Base-by-base conservation (phyloP, 2,113 vertebrate species). In the Toxotes jaculatrix region DNA sequence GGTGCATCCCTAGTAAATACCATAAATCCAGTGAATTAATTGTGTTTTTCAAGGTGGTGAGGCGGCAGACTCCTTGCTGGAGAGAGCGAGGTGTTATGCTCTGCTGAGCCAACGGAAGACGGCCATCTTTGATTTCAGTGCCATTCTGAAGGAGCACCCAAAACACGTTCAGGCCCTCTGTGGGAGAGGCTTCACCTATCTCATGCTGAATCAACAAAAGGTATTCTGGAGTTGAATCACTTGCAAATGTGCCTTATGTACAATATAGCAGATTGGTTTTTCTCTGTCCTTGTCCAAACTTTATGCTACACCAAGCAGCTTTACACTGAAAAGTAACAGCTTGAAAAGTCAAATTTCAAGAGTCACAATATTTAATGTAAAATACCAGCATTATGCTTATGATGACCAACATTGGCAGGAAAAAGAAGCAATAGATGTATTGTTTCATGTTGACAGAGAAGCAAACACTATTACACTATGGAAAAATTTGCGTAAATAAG, bases 21-120 rank as follows among this genome's bases (percentile, higher is more conserved):
- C 47, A 14, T 62, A 7, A 47, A 47, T 78, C 5, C 4, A 82
- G 34, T 60, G 0, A 32, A 11, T 2, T 43, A 9, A 47, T 11
- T 75, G 13, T 32, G 5, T 49, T 34, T 65, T 79, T 79, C 3
- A 75, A 99, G 98, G 96, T 73, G 94, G 95, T 0, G 91, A 84
- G 55, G 96, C 95, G 51, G 87, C 79, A 8, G 96, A 98, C n/a
- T 96, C 96, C 3, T 92, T 99, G 75, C 93, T 99, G 65, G 85
- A 94, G 86, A 95, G 98, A 67, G 98, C 96, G 0, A 94, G 84
- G 34, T 99, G 98, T 63, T 99, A 99, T 0, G 96, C 93, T 38
- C 74, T 89, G 74, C 95, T 98, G 23, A 97, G 97, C 34, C 98
- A 97, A 91, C 95, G 94, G 89, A 99, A 97, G 95, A 99, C 97